Base-by-base conservation (phyloP, 2,797 vertebrate species). In the Ceyx erithaca region DNA sequence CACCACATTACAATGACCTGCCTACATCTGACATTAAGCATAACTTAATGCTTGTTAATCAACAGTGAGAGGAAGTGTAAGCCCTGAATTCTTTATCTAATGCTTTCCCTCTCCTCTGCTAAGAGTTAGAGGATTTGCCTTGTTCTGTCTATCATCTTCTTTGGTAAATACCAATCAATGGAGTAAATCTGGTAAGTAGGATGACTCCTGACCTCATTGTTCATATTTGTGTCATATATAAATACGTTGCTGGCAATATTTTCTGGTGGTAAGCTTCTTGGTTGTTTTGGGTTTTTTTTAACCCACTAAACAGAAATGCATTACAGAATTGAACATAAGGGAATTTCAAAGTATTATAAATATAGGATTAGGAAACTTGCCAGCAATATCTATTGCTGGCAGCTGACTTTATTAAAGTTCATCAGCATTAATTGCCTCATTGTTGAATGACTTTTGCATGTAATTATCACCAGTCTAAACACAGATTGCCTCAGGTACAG, bases 321-420 rank as follows among this genome's bases (percentile, higher is more conserved):
- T 96, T 93, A 82, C 43, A 90, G 89, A 95, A 71, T 49, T 75
- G 95, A 96, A 95, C 96, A 96, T 95, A 97, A 96, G 94, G 93
- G 94, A 97, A 96, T 96, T 97, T 96, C 93, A 85, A 89, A 96
- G 94, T 92, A 96, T 93, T 97, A 96, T 90, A 97, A 97, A 91
- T 90, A 96, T 89, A 95, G 93, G 95, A 97, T 97, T 97, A 96
- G 95, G 96, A 96, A 94, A 94, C 90, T 97, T 96, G 95, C 97
- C 95, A 97, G 95, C 90, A 96, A 86, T 97, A 95, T 97, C 97
- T 96, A 93, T 89, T 30, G 80, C 97, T 96, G 97, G 96, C 97
- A 97, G 96, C 93, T 85, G 92, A 97, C 96, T 97, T 97, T 96
- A 98, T 78, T 97, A 96, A 97, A 97, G 97, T 97, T 97, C 96